Conservation (phyloP, 1,140 invertebrate species). For the Sminthurides bifidus region DNA sequence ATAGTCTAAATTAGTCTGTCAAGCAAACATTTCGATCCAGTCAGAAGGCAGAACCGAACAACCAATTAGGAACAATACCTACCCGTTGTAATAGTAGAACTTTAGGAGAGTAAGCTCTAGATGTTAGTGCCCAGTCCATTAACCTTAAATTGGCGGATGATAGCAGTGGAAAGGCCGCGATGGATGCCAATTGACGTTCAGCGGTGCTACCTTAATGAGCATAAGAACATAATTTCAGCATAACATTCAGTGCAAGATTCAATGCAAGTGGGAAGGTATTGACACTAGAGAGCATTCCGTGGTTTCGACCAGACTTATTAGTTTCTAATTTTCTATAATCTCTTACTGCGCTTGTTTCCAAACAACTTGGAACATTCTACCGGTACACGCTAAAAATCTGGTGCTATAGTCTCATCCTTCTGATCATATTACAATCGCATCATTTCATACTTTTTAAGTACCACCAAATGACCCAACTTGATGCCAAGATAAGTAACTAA, state of each 20-base stretch:
- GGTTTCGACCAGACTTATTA: no score
- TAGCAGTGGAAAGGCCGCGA: slow-evolving; percentile 22
- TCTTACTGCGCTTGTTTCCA: slow-evolving; percentile 18
- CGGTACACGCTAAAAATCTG: not conserved
- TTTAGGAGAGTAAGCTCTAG: slow-evolving; percentile 26
- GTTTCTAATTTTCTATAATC: no score
- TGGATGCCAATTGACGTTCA: slow-evolving; percentile 23
- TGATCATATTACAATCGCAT: not conserved
- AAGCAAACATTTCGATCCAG: no score
- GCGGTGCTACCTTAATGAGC: no score
- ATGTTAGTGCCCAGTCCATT: slow-evolving; percentile 29
- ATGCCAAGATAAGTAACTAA: not conserved
- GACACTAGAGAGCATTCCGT: no score
- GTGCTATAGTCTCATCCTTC: not conserved
- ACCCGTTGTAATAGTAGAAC: slow-evolving; percentile 27
- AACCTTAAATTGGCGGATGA: slow-evolving; percentile 24
- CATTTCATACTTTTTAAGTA: not conserved
- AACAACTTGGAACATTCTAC: not conserved
- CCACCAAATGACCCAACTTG: not conserved
- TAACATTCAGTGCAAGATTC: no score
- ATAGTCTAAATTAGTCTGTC: no score
- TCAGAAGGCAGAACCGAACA: no score
- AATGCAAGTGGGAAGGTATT: no score
- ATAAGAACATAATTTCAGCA: no score
- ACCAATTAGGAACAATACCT: no score